Evolutionary conservation across 2,888 invertebrate genomes (phyloP).

Genomic region (Gymnosoma rotundatum): DNA sequence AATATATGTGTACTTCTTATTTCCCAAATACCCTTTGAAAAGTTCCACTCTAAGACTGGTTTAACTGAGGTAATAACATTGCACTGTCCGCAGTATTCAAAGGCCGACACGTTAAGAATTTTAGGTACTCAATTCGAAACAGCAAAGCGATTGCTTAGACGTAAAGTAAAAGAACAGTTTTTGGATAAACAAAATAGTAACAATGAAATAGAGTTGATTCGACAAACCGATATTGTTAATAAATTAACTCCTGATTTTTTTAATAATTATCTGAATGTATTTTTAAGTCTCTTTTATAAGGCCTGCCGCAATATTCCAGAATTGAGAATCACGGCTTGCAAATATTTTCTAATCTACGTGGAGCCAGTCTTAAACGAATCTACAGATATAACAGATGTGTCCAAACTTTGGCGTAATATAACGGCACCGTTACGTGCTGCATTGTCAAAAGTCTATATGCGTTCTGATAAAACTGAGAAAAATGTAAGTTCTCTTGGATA

Average conservation of each 20-base stretch:
- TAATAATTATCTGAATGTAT: slow-evolving; percentile 90
- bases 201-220: slow-evolving; percentile 69
- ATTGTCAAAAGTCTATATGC: slow-evolving; percentile 89
- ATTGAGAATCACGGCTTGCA: slow-evolving; percentile 89
- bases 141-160: slow-evolving; percentile 65
- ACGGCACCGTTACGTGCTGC: slow-evolving; percentile 89
- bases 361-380: slow-evolving; percentile 89
- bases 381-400: slow-evolving; percentile 85
- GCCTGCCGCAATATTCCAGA: slow-evolving; percentile 93
- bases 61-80: slow-evolving; percentile 88
- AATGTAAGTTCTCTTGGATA: slow-evolving; percentile 37
- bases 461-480: slow-evolving; percentile 82
- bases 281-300: slow-evolving; percentile 92
- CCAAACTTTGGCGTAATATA: slow-evolving; percentile 91
- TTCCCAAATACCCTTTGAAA: slow-evolving; percentile 91
- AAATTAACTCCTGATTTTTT: slow-evolving; percentile 84
- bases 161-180: slow-evolving; percentile 8
- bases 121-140: slow-evolving; percentile 81
- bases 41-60: slow-evolving; percentile 88
- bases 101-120: slow-evolving; percentile 85
- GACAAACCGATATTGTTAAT: slow-evolving; percentile 76
- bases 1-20: slow-evolving; percentile 90
- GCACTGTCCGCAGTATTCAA: slow-evolving; percentile 91
- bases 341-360: slow-evolving; percentile 89
- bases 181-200: slow-evolving; percentile 25